phyloP scores from a whole-genome alignment of 2,113 vertebrate genomes.

The Pandion haliaetus region DNA sequence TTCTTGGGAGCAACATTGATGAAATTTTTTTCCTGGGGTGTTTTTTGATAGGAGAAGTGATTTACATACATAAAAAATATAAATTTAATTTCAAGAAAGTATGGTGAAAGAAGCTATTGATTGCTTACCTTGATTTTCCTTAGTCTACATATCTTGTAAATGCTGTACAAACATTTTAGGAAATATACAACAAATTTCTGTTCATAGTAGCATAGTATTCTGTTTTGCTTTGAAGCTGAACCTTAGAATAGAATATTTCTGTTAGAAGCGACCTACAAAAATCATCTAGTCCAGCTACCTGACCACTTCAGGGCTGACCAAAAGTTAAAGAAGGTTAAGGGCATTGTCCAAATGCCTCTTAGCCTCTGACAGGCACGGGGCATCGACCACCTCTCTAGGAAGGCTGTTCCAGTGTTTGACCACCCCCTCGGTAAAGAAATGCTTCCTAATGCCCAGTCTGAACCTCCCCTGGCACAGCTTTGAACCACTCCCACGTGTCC shows the following conservation, averaged over 20 bases:
- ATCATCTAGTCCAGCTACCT: background rate
- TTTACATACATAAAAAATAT: background rate
- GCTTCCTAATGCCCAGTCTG: background rate
- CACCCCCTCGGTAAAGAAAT: background rate
- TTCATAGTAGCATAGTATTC: background rate
- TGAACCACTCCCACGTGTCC: background rate
- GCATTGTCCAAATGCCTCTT: background rate
- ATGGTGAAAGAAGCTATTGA: background rate
- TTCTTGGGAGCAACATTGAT: background rate
- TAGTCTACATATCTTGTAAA: background rate
- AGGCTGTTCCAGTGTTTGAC: background rate
- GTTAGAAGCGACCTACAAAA: rapidly evolving
- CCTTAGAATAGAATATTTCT: background rate
- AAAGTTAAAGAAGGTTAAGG: background rate
- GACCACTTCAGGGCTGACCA: background rate
- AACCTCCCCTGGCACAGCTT: background rate
- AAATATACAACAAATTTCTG: background rate
- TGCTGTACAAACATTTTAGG: background rate
- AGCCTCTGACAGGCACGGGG: background rate
- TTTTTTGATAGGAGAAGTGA: background rate
- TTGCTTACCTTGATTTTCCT: background rate
- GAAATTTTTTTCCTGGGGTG: background rate
- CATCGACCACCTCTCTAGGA: background rate
- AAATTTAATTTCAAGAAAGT: background rate
- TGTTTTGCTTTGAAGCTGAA: background rate